Base-by-base conservation (phyloP, 2,113 vertebrate species). In the Indicator indicator region DNA sequence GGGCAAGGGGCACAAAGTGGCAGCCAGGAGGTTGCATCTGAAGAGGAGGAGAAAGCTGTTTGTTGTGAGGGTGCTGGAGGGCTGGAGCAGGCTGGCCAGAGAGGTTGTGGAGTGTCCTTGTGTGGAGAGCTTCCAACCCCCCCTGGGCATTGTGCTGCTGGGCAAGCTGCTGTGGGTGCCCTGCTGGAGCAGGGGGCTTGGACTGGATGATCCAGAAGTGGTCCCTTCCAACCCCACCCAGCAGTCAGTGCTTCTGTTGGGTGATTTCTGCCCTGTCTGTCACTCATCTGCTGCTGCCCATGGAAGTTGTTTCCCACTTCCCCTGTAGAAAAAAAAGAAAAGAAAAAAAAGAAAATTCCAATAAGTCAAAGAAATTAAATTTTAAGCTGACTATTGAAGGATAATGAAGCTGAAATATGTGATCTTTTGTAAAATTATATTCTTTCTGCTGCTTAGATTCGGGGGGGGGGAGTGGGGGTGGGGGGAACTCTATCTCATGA, bases 331-430 rank as follows among this genome's bases (percentile, higher is more conserved):
- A 58, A 18, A 55, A 94, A 85, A 40, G 42, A 42, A 42, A 42
- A 12, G 4, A 15, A 15, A 15, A 15, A 15, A 15, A 42, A 42
- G 15, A 12, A 92, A 72, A 42, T 76, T 36, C 20, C 88, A 85
- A 2, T 44, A 70, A 92, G 65, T 74, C 78, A 92, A 93, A 96
- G 81, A 93, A 96, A 96, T 95, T 56, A 94, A 94, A 96, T 92
- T 82, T 71, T 83, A 71, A 90, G 83, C 88, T 67, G 14, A 36
- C 88, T 58, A 76, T 73, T 6, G 86, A 91, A 93, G 90, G 64
- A 95, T 80, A 95, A 97, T 83, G 92, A 91, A 92, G 64, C 52
- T 58, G 89, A 87, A 87, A 93, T 88, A 91, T 58, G 77, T 72
- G 81, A 83, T 92, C 88, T 96, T 95, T 80, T 91, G 92, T 91